Base-by-base conservation (phyloP, 2,888 invertebrate species). In the Aspidiotus destructor region DNA sequence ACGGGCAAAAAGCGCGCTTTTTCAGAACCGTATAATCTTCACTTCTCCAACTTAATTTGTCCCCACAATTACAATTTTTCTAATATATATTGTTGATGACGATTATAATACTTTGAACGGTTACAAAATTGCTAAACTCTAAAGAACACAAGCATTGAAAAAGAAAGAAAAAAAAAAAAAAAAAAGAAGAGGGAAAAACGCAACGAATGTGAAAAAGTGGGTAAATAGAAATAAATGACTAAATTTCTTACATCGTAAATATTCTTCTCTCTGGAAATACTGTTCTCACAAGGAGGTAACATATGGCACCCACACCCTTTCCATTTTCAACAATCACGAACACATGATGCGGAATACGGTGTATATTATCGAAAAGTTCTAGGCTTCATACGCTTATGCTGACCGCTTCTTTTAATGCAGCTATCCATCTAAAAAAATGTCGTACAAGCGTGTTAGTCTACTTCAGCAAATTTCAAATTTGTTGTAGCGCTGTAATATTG, bases 381-480 rank as follows among this genome's bases (percentile, higher is more conserved):
- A 28, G 28, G 28, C 28, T 40, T 65, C 58, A 65, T 16, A 44
- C 55, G 42, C 16, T 73, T 62, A 75, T 70, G 60, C 74, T 73
- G 17, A 75, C 74, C 41, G 76, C 76, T 68, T 75, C 75, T 63
- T 73, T 74, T 70, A 77, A 73, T 41, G 75, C 75, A 62, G 69
- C 68, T 41, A 75, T 73, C 75, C 75, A 75, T 69, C 75, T 75
- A 71, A 54, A 73, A n/a, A 64, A 60, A 62, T 13, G 7, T 48
- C 10, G n/a, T 48, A n/a, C 48, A 48, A 48, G 28, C 28, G 28
- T 28, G 28, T 28, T 28, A 28, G 28, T 28, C 28, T 28, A 28
- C 28, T 28, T 28, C 28, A 28, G 28, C 28, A 28, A 28, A 28
- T 28, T 28, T 28, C 28, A 28, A 28, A 5, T 3, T 28, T 28